Conservation (phyloP, 2,797 vertebrate genomes). For the Zenarchopterus dispar region DNA sequence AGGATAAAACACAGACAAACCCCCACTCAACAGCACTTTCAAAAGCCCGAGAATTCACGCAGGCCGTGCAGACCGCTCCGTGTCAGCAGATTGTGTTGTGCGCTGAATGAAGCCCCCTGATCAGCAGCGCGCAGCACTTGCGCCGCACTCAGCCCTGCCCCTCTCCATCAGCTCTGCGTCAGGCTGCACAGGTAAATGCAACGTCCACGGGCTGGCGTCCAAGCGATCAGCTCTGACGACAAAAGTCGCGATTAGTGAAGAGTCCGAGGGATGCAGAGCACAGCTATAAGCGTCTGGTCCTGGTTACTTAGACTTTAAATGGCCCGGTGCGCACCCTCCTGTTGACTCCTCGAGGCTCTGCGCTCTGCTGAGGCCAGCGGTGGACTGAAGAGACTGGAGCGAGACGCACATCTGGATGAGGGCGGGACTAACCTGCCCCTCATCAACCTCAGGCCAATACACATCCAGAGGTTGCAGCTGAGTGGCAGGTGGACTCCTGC, state of each 20-base stretch:
- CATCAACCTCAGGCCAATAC: conserved; percentile 45
- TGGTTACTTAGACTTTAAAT: conserved; percentile 9
- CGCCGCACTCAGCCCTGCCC: conserved; percentile 45
- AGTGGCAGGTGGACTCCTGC: conserved; percentile 34
- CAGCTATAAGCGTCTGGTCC: background rate
- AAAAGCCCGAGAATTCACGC: conserved; percentile 17
- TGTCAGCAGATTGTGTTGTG: conserved; percentile 30
- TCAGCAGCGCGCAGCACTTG: conserved; percentile 47
- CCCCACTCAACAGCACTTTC: conserved; percentile 10
- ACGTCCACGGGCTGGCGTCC: background rate
- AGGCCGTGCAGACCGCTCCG: conserved; percentile 63
- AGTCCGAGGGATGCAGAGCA: background rate
- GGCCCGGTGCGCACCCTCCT: conserved; percentile 33
- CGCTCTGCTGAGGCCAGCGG: conserved; percentile 53
- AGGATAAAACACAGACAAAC: conserved; percentile 1
- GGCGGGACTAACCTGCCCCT: conserved; percentile 57
- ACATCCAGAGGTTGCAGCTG: conserved; percentile 38
- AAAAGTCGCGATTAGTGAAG: conserved; percentile 5
- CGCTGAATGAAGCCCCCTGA: conserved; percentile 35
- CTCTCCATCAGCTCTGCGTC: conserved; percentile 52
- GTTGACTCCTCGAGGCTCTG: conserved; percentile 58
- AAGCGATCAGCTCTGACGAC: background rate
- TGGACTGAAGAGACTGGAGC: conserved; percentile 39
- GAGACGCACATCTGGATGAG: conserved; percentile 72
- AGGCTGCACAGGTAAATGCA: conserved; percentile 48